phyloP scores from a whole-genome alignment of 2,113 vertebrate genomes.

The Oreotrochilus melanogaster region DNA sequence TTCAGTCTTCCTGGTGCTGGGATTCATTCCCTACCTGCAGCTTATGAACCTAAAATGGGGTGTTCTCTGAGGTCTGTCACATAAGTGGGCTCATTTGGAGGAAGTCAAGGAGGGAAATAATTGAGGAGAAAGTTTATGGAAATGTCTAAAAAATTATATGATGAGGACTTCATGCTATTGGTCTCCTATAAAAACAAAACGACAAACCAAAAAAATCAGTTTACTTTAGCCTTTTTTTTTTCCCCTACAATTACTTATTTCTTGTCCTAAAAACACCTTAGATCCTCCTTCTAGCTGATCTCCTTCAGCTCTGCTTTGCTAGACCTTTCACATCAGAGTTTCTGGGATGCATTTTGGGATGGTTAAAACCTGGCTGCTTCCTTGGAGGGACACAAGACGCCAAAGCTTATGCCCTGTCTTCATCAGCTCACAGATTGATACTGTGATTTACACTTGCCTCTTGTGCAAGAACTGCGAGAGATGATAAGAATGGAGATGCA shows the following conservation, averaged over 20 bases:
- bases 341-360: background rate
- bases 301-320: background rate
- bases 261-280: background rate
- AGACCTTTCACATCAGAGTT: background rate
- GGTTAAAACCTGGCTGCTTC: background rate
- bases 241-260: background rate
- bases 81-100: background rate
- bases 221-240: background rate
- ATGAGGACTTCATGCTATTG: background rate
- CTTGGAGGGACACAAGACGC: background rate
- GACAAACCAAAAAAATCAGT: background rate
- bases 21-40: background rate
- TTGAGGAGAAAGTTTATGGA: background rate
- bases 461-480: background rate
- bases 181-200: background rate
- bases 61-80: background rate
- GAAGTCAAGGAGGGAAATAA: background rate
- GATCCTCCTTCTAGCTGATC: background rate
- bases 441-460: fast-evolving
- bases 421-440: background rate
- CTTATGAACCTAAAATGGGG: background rate
- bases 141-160: background rate
- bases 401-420: background rate
- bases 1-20: background rate
- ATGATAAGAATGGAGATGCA: background rate